Percentiles rank a stretch among this genome's conserved stretches.
Evolutionary conservation across 2,113 vertebrate species (phyloP).

Genomic region (Salvelinus sp.): DNA sequence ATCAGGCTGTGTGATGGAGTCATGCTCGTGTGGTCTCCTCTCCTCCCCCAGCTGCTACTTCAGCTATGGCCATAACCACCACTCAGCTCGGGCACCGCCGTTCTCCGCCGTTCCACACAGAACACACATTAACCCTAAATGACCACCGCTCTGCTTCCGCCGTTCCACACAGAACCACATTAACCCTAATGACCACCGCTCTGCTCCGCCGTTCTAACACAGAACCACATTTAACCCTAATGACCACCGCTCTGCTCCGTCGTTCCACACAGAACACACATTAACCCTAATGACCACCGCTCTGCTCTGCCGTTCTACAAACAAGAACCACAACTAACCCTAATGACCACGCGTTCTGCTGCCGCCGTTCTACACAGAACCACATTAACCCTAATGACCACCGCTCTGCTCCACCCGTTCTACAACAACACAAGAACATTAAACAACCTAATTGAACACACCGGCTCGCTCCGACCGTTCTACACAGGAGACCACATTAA

Average conservation of each 20-base stretch:
- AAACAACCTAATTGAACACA: too few species aligned
- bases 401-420: too few species aligned
- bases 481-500: too few species aligned
- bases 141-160: neutral
- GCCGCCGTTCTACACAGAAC: neutral
- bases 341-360: constrained; percentile 9
- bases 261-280: neutral
- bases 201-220: too few species aligned
- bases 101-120: neutral
- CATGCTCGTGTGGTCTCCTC: too few species aligned
- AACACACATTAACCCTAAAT: constrained; percentile 16
- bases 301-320: too few species aligned
- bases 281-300: constrained; percentile 29
- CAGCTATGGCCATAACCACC: constrained; percentile 1
- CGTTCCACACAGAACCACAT: constrained; percentile 3
- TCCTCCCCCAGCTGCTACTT: too few species aligned
- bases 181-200: constrained; percentile 26
- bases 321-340: neutral
- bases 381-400: constrained; percentile 34
- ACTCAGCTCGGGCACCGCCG: neutral
- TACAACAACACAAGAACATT: too few species aligned
- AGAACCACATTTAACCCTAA: constrained; percentile 15
- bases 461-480: too few species aligned
- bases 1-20: too few species aligned
- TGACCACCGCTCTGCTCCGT: neutral